Conservation (phyloP, 2,113 vertebrate species). For the Labeo catla region DNA sequence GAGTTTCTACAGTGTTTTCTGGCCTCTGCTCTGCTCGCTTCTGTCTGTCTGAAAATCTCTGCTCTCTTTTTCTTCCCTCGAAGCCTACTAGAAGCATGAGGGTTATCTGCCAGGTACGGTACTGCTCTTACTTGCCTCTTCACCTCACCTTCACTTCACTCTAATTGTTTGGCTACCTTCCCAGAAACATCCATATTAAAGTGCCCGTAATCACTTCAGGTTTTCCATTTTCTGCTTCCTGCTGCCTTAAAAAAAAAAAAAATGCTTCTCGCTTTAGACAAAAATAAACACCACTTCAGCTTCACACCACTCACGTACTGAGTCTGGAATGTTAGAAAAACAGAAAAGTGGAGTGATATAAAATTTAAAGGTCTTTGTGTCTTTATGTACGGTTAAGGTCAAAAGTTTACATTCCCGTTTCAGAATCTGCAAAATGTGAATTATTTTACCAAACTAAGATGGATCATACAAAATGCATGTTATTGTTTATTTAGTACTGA, state of each 20-base stretch:
- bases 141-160: conserved; percentile 70
- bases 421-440: no score
- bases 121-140: conserved; percentile 82
- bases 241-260: neutral
- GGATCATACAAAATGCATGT: no score
- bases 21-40: conserved; percentile 75
- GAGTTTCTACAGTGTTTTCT: conserved; percentile 55
- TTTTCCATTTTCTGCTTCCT: neutral
- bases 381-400: no score
- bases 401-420: no score
- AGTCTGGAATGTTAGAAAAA: neutral
- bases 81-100: conserved; percentile 99
- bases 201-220: neutral
- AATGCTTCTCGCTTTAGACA: neutral
- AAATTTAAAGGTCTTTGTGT: neutral
- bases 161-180: conserved; percentile 68
- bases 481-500: no score
- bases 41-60: conserved; percentile 88
- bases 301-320: neutral
- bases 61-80: conserved; percentile 89
- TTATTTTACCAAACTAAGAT: no score
- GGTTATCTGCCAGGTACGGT: conserved; percentile 99
- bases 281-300: neutral
- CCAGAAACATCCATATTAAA: conserved; percentile 60
- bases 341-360: neutral